Percentiles rank a stretch among this genome's conserved stretches.
phyloP scores from a whole-genome alignment of 2,113 vertebrate species.

The Neomonachus schauinslandi region DNA sequence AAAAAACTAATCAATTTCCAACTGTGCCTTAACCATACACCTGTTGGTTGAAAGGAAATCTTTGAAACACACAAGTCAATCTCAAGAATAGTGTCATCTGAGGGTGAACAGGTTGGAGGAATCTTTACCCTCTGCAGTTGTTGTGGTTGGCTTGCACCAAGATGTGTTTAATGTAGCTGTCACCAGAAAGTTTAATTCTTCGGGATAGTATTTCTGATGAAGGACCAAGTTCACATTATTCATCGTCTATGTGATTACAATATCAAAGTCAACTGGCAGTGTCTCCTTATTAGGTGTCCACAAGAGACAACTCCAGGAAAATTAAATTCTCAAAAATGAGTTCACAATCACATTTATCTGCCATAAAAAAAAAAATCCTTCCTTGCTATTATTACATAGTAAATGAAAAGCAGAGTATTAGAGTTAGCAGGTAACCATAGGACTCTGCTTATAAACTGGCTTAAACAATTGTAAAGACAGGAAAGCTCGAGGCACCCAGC shows the following conservation, averaged over 20 bases:
- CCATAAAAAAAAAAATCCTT: background rate
- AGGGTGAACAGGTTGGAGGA: background rate
- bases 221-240: background rate
- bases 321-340: background rate
- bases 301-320: background rate
- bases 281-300: background rate
- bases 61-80: constrained; percentile 55
- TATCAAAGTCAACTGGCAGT: background rate
- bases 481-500: background rate
- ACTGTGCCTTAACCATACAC: constrained; percentile 25
- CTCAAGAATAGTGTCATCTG: background rate
- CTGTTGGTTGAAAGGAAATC: constrained; percentile 56
- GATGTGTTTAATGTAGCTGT: background rate
- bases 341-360: background rate
- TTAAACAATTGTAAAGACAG: background rate
- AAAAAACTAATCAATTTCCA: constrained; percentile 77
- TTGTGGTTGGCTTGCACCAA: background rate
- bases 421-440: background rate
- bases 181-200: background rate
- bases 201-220: background rate
- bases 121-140: background rate
- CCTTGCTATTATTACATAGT: background rate
- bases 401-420: background rate
- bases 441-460: background rate
- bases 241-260: background rate